Conservation (phyloP, 2,113 vertebrate species). For the Xiphophorus maculatus region DNA sequence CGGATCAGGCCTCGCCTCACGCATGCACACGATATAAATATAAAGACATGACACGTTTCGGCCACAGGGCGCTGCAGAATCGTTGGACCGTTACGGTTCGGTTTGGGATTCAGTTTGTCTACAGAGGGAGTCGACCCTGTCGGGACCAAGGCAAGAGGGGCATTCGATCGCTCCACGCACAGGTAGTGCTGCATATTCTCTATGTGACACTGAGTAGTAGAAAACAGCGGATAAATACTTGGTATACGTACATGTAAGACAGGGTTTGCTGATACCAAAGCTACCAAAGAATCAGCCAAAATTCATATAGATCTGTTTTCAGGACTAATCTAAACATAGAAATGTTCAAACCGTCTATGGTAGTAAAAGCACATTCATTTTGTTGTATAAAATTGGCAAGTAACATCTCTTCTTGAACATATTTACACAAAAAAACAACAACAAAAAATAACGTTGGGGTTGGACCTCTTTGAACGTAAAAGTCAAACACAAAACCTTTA, state of each 20-base stretch:
- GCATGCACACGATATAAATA: constrained; percentile 73
- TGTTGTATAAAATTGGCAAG: constrained; percentile 79
- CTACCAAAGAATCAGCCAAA: constrained; percentile 76
- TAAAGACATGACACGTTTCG: constrained; percentile 39
- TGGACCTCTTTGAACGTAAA: constrained; percentile 54
- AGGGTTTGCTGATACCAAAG: constrained; percentile 75
- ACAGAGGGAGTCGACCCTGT: constrained; percentile 54
- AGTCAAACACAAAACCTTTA: constrained; percentile 55
- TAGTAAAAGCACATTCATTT: constrained; percentile 84
- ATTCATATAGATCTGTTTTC: constrained; percentile 39
- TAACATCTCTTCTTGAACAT: constrained; percentile 62
- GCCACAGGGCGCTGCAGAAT: constrained; percentile 34
- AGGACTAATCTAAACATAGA: constrained; percentile 72
- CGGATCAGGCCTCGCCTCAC: constrained; percentile 56
- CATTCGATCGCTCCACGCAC: constrained; percentile 46
- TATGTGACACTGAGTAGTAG: constrained; percentile 65
- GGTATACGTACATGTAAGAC: constrained; percentile 64
- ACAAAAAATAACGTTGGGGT: background rate
- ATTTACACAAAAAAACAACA: constrained; percentile 71
- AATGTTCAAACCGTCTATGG: constrained; percentile 71
- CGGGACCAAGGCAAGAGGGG: constrained; percentile 67
- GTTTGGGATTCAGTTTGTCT: constrained; percentile 24
- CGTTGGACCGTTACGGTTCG: constrained; percentile 16
- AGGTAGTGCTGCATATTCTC: constrained; percentile 68
- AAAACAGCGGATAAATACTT: constrained; percentile 64